These are phyloP conservation scores for Dreissena polymorpha DNA, from an alignment of 1,140 invertebrate species.

Conservation along the genomic window DNA sequence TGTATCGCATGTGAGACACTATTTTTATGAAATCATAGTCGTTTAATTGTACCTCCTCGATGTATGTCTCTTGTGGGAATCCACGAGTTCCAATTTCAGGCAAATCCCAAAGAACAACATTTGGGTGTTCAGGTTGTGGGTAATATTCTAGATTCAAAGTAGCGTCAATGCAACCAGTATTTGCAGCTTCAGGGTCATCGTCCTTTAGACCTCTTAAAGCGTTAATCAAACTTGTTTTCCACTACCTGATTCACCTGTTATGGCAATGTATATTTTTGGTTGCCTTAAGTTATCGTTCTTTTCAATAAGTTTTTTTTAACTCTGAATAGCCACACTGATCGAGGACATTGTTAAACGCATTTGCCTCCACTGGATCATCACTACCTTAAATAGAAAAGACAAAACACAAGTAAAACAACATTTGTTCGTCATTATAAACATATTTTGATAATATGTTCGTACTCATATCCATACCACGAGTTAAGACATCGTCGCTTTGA, in stretches of 20 bases:
- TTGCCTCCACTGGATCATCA: no score
- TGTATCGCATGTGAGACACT: no score
- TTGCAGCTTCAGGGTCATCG: not conserved
- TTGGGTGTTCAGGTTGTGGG: not conserved
- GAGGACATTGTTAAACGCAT: no score
- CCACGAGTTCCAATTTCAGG: not conserved
- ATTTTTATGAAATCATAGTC: not conserved
- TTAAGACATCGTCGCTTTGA: no score
- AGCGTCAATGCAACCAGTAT: not conserved
- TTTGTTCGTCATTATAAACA: no score
- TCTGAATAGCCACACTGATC: no score
- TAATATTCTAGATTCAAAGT: not conserved
- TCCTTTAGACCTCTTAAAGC: conserved; percentile 5
- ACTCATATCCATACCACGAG: no score
- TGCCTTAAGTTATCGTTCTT: not conserved
- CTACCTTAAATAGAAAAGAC: no score
- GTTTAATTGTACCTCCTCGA: not conserved
- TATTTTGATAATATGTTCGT: no score
- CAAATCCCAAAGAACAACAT: conserved; percentile 8
- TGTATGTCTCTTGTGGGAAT: not conserved
- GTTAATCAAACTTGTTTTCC: conserved; percentile 11
- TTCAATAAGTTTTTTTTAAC: no score
- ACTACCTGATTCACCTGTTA: not conserved
- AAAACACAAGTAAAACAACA: no score
- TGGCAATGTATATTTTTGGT: not conserved